Conservation (phyloP, 2,113 vertebrate genomes). For the Ginglymostoma cirratum region DNA sequence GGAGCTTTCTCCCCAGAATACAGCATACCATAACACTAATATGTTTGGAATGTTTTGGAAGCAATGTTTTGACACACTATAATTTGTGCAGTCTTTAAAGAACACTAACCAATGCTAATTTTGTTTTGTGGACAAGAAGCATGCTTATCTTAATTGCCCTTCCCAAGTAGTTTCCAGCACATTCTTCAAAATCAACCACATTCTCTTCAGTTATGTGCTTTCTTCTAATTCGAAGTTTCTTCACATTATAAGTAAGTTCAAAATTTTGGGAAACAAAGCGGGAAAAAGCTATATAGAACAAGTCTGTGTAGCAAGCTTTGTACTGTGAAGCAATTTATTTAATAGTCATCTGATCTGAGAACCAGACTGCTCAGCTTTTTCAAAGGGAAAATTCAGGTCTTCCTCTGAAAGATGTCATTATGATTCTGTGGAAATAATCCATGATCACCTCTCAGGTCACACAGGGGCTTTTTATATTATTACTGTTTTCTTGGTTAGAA, state of each 20-base stretch:
- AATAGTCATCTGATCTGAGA: neutral
- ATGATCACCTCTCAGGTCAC: neutral
- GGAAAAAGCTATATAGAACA: neutral
- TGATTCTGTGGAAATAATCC: neutral
- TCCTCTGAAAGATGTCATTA: neutral
- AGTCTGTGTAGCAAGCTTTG: neutral
- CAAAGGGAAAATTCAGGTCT: neutral
- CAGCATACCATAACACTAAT: neutral
- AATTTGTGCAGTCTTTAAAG: neutral
- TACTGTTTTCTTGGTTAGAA: neutral
- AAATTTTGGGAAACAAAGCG: neutral
- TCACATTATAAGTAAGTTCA: neutral
- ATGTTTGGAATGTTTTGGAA: neutral
- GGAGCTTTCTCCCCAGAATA: neutral
- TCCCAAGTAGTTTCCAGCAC: neutral
- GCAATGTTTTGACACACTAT: neutral
- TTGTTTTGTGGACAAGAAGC: neutral
- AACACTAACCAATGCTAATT: neutral
- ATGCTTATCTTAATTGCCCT: neutral
- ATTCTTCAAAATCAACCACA: neutral
- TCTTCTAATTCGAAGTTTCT: neutral
- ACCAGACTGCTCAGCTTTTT: neutral
- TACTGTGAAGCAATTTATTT: neutral
- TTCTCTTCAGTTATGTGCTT: neutral
- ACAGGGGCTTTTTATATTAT: neutral